Conservation (phyloP, 30 jellyfish, hydroid and myxozoan genomes). For the Hydractinia echinata region DNA sequence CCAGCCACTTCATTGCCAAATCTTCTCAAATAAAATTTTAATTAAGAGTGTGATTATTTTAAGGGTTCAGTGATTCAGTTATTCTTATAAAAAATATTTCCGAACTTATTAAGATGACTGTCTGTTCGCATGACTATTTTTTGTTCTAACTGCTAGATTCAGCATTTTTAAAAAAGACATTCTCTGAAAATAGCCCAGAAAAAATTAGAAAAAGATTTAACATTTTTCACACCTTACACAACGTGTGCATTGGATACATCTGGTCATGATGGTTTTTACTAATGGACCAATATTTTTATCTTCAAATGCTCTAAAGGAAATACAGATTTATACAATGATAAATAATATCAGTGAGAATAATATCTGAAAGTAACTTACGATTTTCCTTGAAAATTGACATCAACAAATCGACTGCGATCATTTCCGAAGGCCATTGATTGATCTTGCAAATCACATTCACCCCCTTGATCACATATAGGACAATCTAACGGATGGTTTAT, state of each 20-base stretch:
- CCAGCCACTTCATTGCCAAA: slow-evolving; percentile 99
- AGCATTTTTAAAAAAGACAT: neutral
- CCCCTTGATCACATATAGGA: slow-evolving; percentile 99
- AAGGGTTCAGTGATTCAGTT: neutral
- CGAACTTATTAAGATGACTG: neutral
- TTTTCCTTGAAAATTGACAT: slow-evolving; percentile 81
- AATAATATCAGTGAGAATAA: neutral
- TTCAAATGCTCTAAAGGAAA: slow-evolving; percentile 81
- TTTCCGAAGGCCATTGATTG: slow-evolving; percentile 99
- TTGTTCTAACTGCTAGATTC: neutral
- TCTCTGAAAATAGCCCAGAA: neutral
- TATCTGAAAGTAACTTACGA: slow-evolving; percentile 35
- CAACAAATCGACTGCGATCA: slow-evolving; percentile 96
- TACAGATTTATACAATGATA: neutral
- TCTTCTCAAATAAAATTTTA: slow-evolving; percentile 23
- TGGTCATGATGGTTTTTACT: slow-evolving; percentile 97
- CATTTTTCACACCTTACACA: slow-evolving; percentile 70
- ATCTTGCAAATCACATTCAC: slow-evolving; percentile 99
- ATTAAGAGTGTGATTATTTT: neutral
- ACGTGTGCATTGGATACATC: slow-evolving; percentile 98
- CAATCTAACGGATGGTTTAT: slow-evolving; percentile 99
- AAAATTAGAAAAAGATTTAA: neutral
- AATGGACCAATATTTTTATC: slow-evolving; percentile 97
- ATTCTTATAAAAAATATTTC: neutral
- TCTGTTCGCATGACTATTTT: no score